Percentiles rank a stretch among this genome's conserved stretches.
Conservation (phyloP, 2,888 invertebrate species). For the Prosopocoilus inquinatus region DNA sequence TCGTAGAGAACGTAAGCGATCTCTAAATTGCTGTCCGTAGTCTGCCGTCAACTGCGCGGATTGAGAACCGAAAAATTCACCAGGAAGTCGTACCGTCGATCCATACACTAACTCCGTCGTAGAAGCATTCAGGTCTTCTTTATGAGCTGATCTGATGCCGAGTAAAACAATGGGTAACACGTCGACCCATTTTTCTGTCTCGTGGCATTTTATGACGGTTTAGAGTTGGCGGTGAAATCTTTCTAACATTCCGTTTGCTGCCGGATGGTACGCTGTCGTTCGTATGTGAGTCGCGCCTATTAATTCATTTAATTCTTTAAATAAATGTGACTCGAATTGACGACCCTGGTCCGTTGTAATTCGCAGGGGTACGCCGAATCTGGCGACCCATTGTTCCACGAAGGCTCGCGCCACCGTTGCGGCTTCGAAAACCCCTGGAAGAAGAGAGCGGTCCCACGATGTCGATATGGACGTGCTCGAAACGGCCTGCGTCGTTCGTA, state of each 20-base stretch:
- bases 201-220: slow-evolving; percentile 18
- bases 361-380: slow-evolving; percentile 35
- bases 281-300: slow-evolving; percentile 20
- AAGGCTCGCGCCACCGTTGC: slow-evolving; percentile 35
- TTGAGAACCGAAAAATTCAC: too few relatives aligned
- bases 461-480: slow-evolving; percentile 48
- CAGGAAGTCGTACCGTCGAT: too few relatives aligned
- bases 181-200: slow-evolving; percentile 15
- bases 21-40: too few relatives aligned
- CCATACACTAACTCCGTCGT: too few relatives aligned
- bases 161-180: slow-evolving; percentile 20
- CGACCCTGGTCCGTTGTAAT: slow-evolving; percentile 40
- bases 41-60: too few relatives aligned
- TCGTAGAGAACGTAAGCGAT: too few relatives aligned
- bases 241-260: slow-evolving; percentile 27
- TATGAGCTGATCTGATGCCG: slow-evolving; percentile 13
- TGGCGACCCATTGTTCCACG: slow-evolving; percentile 32
- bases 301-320: slow-evolving; percentile 22
- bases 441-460: slow-evolving; percentile 46
- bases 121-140: slow-evolving; percentile 14
- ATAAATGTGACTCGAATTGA: slow-evolving; percentile 34
- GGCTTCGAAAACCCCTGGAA: slow-evolving; percentile 31
- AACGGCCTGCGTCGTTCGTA: slow-evolving; percentile 30
- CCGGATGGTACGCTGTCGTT: slow-evolving; percentile 28
- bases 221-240: slow-evolving; percentile 23